These are phyloP conservation scores for Chalcis sispes DNA, from an alignment of 2,888 invertebrate genomes.

Conservation along the genomic window DNA sequence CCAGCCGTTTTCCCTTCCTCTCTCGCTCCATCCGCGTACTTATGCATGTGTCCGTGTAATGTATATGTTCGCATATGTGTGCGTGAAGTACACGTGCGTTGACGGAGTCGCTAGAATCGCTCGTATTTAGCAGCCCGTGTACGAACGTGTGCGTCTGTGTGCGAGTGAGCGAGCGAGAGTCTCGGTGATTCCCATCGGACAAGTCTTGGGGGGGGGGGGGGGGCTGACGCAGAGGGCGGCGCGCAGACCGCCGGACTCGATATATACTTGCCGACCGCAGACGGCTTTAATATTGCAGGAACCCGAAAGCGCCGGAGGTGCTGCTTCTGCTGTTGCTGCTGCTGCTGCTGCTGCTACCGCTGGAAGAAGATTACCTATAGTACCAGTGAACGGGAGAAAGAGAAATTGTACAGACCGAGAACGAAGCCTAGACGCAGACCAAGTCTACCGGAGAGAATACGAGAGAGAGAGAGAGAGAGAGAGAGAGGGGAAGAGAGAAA, in stretches of 20 bases:
- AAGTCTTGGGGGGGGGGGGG: neutral
- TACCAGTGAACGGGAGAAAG: neutral
- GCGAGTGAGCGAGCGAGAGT: neutral
- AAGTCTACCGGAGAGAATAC: neutral
- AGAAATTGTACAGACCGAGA: no score
- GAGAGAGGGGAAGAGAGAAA: constrained; percentile 6
- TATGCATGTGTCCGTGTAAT: no score
- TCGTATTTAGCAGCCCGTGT: no score
- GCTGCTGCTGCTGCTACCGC: neutral
- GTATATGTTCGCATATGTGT: no score
- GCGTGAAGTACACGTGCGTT: no score
- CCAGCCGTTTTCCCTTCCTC: no score
- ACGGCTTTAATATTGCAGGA: constrained; percentile 49
- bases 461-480: neutral
- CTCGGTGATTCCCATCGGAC: constrained; percentile 15
- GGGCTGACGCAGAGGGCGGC: neutral
- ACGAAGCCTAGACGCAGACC: neutral
- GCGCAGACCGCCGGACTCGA: neutral
- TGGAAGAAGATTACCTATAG: no score
- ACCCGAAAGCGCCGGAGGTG: neutral
- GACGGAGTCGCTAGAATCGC: neutral
- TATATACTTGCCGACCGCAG: constrained; percentile 40
- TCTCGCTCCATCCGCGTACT: no score
- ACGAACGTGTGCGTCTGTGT: no score
- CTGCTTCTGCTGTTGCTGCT: neutral